Evolutionary conservation across 2,113 vertebrate genomes (phyloP), one percentile per base, ranked within the genome.

Genomic region (Amblyopsis rosae): DNA sequence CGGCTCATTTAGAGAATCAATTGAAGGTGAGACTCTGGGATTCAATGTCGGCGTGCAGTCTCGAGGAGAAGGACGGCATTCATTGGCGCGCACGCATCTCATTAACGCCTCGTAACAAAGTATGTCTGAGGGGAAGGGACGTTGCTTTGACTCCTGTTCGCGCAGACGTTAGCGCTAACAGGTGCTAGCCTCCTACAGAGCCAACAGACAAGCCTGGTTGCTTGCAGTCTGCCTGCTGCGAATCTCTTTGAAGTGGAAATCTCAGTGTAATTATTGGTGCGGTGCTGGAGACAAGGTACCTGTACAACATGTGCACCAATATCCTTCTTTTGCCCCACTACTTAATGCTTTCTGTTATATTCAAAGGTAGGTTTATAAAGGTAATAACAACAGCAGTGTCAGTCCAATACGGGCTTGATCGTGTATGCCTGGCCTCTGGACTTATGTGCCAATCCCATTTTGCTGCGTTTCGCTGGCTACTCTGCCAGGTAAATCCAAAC

Each of bases 91-190:
- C 72, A 54, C 72, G 65, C 65, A 69, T 74, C 75, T 75, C 79
- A 63, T 84, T 86, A 80, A 62, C 12, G 33, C 45, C 69, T 77
- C 70, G 77, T 73, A 75, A 77, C 67, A 71, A 65, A 71, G 77
- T 59, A 56, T 48, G 51, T 70, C 56, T 8, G 56, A 81, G 54
- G 79, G 12, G 72, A 56, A 56, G 61, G 55, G 72, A 71, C 76
- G 54, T 80, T 62, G 82, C 35, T 84, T 78, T 80, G 74, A 80
- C 58, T 80, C 74, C 2, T 66, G 72, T 62, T 33, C 59, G 67
- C 59, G 58, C 32, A 59, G 19, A 32, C 6, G 51, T 13, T 3
- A n/a, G 15, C 13, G 12, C 53, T 1, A 9, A 61, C 61, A 65
- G 59, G 65, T 58, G 69, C 68, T 67, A 12, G 1, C 47, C 65